phyloP scores from a whole-genome alignment of 2,113 vertebrate species.

The Cottus gobio region DNA sequence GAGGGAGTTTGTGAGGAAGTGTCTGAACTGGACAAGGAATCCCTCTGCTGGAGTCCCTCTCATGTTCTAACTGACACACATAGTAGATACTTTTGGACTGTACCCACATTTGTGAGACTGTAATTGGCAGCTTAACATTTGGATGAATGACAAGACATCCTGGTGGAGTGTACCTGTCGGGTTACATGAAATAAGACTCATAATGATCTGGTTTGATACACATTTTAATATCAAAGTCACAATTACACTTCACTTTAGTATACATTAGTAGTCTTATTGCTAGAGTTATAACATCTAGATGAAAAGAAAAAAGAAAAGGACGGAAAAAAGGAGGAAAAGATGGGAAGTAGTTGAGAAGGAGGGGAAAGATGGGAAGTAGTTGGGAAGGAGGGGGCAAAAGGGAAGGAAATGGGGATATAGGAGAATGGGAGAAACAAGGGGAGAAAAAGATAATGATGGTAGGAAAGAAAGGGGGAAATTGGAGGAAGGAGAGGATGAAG shows the following conservation, averaged over 20 bases:
- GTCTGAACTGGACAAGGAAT: neutral
- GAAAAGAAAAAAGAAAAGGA: neutral
- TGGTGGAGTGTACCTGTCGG: neutral
- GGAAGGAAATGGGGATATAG: neutral
- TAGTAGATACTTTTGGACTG: slow-evolving; percentile 11
- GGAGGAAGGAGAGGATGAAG: neutral
- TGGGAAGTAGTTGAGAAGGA: too few relatives aligned
- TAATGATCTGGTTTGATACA: neutral
- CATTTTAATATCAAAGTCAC: neutral
- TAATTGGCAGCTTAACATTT: slow-evolving; percentile 82
- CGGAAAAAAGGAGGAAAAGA: too few relatives aligned
- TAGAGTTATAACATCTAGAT: neutral
- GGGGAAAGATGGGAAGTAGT: too few relatives aligned
- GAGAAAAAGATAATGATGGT: too few relatives aligned
- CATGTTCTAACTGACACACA: slow-evolving; percentile 4
- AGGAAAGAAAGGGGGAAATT: neutral
- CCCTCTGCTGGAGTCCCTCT: neutral
- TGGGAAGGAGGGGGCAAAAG: neutral
- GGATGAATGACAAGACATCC: slow-evolving; percentile 55
- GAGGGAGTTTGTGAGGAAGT: neutral
- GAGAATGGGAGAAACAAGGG: neutral
- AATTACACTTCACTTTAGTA: neutral
- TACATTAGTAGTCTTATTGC: neutral
- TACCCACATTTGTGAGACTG: slow-evolving; percentile 29
- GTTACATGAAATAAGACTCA: neutral